Conservation (phyloP, 1,140 invertebrate genomes). For the Mactra quadrangularis region DNA sequence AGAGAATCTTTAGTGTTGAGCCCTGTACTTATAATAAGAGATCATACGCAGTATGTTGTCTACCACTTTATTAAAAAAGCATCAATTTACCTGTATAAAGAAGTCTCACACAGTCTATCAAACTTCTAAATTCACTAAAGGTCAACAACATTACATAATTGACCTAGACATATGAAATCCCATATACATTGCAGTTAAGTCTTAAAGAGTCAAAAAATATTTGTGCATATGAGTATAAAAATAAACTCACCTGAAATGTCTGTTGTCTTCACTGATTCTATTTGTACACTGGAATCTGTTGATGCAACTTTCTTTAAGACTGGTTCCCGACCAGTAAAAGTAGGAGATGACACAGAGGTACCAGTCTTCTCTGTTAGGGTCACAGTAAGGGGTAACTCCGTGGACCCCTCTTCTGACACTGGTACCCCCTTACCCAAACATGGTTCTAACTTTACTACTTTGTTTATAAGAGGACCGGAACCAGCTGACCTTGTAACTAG, state of each 20-base stretch:
- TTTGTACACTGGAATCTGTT: constrained; percentile 20
- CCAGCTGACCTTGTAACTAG: not conserved
- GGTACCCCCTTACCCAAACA: not conserved
- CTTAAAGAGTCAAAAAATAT: too few relatives aligned
- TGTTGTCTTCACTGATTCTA: not conserved
- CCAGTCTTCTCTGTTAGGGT: not conserved
- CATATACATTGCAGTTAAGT: too few relatives aligned
- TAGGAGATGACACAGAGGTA: not conserved
- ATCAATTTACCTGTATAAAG: too few relatives aligned
- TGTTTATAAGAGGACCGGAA: not conserved
- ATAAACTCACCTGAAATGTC: constrained; percentile 11
- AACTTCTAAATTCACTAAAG: too few relatives aligned
- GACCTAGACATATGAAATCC: too few relatives aligned
- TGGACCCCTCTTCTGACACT: not conserved
- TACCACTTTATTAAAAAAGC: too few relatives aligned
- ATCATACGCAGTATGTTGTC: too few relatives aligned
- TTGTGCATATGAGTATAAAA: too few relatives aligned
- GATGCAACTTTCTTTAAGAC: not conserved
- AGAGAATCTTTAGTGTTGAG: too few relatives aligned
- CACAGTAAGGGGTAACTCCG: not conserved
- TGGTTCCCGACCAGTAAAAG: not conserved
- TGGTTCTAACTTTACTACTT: constrained; percentile 14
- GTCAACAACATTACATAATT: too few relatives aligned
- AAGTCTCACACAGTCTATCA: too few relatives aligned
- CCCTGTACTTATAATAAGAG: too few relatives aligned